Percentiles rank a stretch among this genome's conserved stretches.
These are phyloP conservation scores for Carduelis carduelis DNA, from an alignment of 2,797 vertebrate species.

Conservation along the genomic window DNA sequence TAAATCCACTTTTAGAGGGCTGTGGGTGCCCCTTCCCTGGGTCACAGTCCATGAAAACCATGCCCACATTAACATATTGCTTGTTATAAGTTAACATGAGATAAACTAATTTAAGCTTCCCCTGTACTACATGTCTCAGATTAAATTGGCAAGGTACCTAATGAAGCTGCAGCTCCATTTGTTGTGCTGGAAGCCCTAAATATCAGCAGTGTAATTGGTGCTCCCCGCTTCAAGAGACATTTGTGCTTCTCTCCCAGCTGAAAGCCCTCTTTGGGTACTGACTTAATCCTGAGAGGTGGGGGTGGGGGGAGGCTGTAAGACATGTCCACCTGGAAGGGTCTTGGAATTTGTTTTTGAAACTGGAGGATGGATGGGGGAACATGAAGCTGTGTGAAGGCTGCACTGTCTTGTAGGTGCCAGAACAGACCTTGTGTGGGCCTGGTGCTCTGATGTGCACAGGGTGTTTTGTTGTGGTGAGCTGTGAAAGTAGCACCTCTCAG, in stretches of 20 bases:
- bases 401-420: fast-evolving
- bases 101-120: conserved; percentile 56
- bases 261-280: not conserved
- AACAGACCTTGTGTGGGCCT: not conserved
- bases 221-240: not conserved
- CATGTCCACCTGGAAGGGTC: no score
- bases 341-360: not conserved
- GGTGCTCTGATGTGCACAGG: not conserved
- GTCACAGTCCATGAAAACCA: not conserved
- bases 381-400: not conserved
- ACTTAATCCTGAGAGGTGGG: not conserved
- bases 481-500: fast-evolving
- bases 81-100: not conserved
- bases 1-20: fast-evolving
- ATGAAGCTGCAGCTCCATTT: conserved; percentile 51
- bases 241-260: not conserved
- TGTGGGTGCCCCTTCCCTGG: not conserved
- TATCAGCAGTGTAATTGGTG: conserved; percentile 53
- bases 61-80: not conserved
- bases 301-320: not conserved
- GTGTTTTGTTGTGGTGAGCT: not conserved
- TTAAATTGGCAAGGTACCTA: conserved; percentile 58
- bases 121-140: conserved; percentile 49
- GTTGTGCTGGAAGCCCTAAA: conserved; percentile 56
- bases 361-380: not conserved